Evolutionary conservation across 1,140 invertebrate genomes (phyloP), one percentile per base, ranked within the genome.

Genomic region (Triops cancriformis): DNA sequence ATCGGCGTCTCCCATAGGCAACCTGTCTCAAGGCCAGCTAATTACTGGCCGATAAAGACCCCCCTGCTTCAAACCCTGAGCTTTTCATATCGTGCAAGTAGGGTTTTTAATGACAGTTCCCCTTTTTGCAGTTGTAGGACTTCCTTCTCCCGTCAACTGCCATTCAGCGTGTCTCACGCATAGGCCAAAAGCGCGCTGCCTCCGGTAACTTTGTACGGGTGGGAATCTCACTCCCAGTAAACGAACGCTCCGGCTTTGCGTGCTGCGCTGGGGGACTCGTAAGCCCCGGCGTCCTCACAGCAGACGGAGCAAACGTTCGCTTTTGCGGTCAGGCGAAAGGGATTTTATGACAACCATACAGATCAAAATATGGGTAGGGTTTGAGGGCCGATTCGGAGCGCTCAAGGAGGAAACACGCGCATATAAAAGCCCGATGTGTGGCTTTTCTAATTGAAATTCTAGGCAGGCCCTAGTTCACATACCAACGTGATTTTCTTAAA

Each of bases 361-460:
- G 51, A 64, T 64, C 51, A 64, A 64, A 64, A 64, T 64, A 23
- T 64, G 51, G 14, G 51, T 64, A 64, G 14, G 51, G 51, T 64
- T 45, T 64, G 3, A 37, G 7, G 31, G 31, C 31, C 2, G 31
- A 37, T 37, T 37, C 31, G 31, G 31, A 7, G 2, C 2, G 51
- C 14, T n/a, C 51, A 14, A 64, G 18, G 51, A 64, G 23, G 51
- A 64, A 64, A 64, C 51, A 64, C 51, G 51, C 51, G 51, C 51
- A 23, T 37, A 37, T 37, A 37, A 37, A 37, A 37, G 10, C 18
- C 6, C 18, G 18, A 23, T 64, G 51, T 23, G 51, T 64, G 51
- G 51, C 18, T 64, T 64, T 64, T 64, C n/a, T n/a, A 64, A 64
- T 64, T 64, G 51, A 64, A 64, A 64, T 64, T 64, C 51, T 64